phyloP scores from a whole-genome alignment of 2,888 invertebrate species.

The Tuberolachnus salignus region DNA sequence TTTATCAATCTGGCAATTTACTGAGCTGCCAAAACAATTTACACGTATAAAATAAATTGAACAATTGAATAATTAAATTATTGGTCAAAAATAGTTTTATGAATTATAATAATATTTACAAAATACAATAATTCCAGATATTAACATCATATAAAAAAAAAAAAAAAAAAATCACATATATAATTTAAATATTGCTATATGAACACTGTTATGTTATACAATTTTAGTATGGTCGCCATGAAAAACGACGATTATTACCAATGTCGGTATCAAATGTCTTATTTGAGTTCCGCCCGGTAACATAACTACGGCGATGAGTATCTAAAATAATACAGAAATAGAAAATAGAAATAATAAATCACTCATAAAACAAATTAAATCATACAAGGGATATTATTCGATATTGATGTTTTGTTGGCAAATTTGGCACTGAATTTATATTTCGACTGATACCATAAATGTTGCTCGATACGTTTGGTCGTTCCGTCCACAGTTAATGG shows the following conservation, averaged over 20 bases:
- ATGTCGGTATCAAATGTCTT: constrained; percentile 37
- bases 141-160: too few relatives aligned
- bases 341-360: background rate
- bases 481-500: constrained; percentile 60
- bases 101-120: too few relatives aligned
- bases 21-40: background rate
- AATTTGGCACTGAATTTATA: constrained; percentile 85
- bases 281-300: constrained; percentile 32
- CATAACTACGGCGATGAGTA: constrained; percentile 39
- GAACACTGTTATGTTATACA: background rate
- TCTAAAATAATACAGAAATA: constrained; percentile 7
- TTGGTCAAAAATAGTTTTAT: constrained; percentile 7
- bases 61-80: constrained; percentile 17
- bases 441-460: constrained; percentile 83
- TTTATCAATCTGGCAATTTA: background rate
- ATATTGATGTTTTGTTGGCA: constrained; percentile 60
- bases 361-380: background rate
- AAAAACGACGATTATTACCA: constrained; percentile 45
- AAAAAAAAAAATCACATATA: constrained; percentile 3
- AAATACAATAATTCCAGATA: constrained; percentile 38
- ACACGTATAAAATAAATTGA: background rate
- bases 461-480: constrained; percentile 73
- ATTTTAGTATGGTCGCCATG: constrained; percentile 44
- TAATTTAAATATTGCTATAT: constrained; percentile 14
- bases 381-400: constrained; percentile 13